phyloP scores from a whole-genome alignment of 2,888 invertebrate species.

The Noctua janthina region DNA sequence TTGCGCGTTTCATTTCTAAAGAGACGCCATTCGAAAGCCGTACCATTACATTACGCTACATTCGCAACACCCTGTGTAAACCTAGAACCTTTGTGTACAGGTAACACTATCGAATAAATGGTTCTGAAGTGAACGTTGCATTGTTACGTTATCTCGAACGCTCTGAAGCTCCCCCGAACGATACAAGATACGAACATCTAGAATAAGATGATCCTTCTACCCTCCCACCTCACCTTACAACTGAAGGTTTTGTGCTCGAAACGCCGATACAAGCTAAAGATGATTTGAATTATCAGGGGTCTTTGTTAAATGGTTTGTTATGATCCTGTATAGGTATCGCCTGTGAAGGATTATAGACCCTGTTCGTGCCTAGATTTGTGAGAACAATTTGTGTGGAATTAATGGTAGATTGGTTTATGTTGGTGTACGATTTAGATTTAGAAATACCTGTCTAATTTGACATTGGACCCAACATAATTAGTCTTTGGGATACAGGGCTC shows the following conservation, averaged over 20 bases:
- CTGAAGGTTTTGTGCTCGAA: slow-evolving; percentile 68
- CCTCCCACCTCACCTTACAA: slow-evolving; percentile 51
- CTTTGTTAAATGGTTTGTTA: slow-evolving; percentile 68
- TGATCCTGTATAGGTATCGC: slow-evolving; percentile 60
- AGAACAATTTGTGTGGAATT: slow-evolving; percentile 48
- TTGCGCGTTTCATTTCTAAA: slow-evolving; percentile 55
- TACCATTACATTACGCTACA: slow-evolving; percentile 51
- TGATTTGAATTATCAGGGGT: slow-evolving; percentile 70
- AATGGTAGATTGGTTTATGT: slow-evolving; percentile 15
- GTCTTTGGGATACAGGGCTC: background rate
- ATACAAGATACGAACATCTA: slow-evolving; percentile 71
- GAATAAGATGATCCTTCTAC: slow-evolving; percentile 77
- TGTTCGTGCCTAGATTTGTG: slow-evolving; percentile 48
- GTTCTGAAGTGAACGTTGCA: slow-evolving; percentile 81
- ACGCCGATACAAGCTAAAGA: slow-evolving; percentile 68
- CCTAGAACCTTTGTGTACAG: slow-evolving; percentile 68
- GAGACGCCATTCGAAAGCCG: slow-evolving; percentile 51
- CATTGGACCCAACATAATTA: background rate
- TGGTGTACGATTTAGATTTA: background rate
- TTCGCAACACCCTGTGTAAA: slow-evolving; percentile 58
- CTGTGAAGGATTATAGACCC: slow-evolving; percentile 48
- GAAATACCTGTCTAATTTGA: background rate
- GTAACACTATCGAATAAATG: slow-evolving; percentile 82
- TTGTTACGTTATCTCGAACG: slow-evolving; percentile 86
- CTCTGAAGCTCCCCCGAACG: slow-evolving; percentile 70